These are phyloP conservation scores for Sebastes oblongus DNA, from an alignment of 2,797 vertebrate species.

Conservation along the genomic window DNA sequence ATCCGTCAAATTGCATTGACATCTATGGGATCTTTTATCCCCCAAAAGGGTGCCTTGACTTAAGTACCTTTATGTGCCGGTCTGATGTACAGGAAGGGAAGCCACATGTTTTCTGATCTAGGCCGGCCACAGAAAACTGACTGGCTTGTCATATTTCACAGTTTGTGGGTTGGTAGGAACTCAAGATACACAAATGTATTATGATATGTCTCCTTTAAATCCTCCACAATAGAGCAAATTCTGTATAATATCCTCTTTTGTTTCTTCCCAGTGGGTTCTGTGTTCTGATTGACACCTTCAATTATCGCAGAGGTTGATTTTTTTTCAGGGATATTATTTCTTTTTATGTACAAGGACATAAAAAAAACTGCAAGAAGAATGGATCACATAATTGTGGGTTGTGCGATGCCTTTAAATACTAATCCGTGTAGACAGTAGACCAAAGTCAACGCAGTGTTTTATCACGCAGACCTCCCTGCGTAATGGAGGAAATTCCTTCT, in stretches of 20 bases:
- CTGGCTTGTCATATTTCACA: no score
- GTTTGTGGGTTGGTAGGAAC: neutral
- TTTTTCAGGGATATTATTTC: neutral
- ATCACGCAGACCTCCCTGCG: conserved; percentile 14
- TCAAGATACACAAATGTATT: neutral
- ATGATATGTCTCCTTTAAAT: neutral
- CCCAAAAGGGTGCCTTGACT: no score
- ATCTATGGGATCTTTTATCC: no score
- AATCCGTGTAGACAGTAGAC: conserved; percentile 11
- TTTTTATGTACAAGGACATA: neutral
- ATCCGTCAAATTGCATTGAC: no score
- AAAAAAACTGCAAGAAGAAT: neutral
- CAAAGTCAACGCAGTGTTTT: conserved; percentile 37
- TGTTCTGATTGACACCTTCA: neutral
- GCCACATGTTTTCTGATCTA: no score
- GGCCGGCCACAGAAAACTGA: no score
- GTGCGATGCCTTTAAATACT: neutral
- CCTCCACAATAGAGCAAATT: neutral
- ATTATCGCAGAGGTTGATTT: neutral
- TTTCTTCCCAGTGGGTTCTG: neutral
- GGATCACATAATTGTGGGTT: neutral
- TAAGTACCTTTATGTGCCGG: no score
- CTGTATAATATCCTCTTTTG: neutral
- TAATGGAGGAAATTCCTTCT: conserved; percentile 44
- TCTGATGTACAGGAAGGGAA: no score